phyloP scores from a whole-genome alignment of 2,113 vertebrate genomes.

The Aspidoscelis tigris region DNA sequence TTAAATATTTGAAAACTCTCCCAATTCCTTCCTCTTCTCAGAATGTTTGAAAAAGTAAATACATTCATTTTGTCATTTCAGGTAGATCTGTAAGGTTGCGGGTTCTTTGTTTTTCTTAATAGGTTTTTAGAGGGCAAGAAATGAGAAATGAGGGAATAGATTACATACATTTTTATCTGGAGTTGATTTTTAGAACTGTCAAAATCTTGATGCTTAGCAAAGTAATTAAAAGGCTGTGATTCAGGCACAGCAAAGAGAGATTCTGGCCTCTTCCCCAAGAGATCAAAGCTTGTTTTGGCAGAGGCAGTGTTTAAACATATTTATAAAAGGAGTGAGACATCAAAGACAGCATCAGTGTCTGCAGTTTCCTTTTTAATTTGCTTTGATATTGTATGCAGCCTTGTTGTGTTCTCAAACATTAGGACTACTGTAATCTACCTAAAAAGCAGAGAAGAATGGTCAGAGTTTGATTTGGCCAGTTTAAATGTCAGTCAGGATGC shows the following conservation, averaged over 20 bases:
- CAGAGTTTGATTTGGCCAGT: not conserved
- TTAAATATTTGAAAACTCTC: not conserved
- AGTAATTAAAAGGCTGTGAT: conserved; percentile 48
- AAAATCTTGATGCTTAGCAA: conserved; percentile 37
- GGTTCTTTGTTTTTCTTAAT: not conserved
- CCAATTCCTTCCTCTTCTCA: not conserved
- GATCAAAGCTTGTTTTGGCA: conserved; percentile 71
- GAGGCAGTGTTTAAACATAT: conserved; percentile 45
- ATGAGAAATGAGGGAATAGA: not conserved
- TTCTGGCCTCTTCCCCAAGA: conserved; percentile 60
- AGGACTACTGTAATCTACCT: not conserved
- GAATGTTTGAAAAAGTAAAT: not conserved
- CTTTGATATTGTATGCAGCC: conserved; percentile 62
- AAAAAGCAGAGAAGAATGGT: conserved; percentile 36
- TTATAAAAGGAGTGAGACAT: conserved; percentile 33
- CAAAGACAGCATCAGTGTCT: conserved; percentile 50
- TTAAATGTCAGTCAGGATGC: not conserved
- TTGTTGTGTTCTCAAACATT: not conserved
- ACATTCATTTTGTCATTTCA: not conserved
- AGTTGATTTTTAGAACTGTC: conserved; percentile 1
- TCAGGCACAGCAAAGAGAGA: conserved; percentile 40
- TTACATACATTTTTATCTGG: not conserved
- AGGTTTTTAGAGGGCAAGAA: not conserved
- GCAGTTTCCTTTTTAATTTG: conserved; percentile 26
- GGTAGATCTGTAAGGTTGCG: not conserved